Evolutionary conservation across 2,888 invertebrate species (phyloP).

Genomic region (Gerris lacustris): DNA sequence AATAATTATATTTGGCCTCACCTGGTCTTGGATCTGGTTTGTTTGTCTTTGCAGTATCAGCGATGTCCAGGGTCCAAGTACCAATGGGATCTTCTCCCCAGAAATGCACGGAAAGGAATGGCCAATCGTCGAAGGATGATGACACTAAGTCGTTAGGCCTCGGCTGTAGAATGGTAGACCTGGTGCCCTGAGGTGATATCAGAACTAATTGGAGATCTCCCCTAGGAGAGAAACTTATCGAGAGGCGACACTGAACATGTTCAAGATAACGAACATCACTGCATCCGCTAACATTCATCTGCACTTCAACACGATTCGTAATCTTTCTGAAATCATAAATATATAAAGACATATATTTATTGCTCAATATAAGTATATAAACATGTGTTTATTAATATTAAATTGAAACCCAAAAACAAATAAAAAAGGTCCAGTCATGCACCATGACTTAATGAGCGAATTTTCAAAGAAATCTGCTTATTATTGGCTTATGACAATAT

Average conservation of each 20-base stretch:
- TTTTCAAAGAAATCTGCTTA: too few relatives aligned
- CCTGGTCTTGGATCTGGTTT: too few relatives aligned
- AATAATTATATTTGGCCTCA: too few relatives aligned
- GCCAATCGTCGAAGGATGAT: constrained; percentile 47
- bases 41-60: constrained; percentile 34
- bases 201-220: constrained; percentile 44
- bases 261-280: constrained; percentile 42
- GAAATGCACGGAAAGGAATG: constrained; percentile 49
- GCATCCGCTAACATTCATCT: constrained; percentile 39
- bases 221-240: constrained; percentile 41
- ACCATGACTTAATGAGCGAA: too few relatives aligned
- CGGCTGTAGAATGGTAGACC: constrained; percentile 43
- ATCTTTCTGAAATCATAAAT: background rate
- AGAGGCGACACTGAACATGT: constrained; percentile 47
- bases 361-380: too few relatives aligned
- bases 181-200: constrained; percentile 38
- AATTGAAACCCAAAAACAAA: too few relatives aligned
- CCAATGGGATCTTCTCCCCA: constrained; percentile 43
- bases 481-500: too few relatives aligned
- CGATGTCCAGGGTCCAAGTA: constrained; percentile 36
- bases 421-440: too few relatives aligned
- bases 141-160: constrained; percentile 41
- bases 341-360: too few relatives aligned
- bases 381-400: too few relatives aligned
- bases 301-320: constrained; percentile 23